A percentile compares a stretch with the other conserved stretches of the same genome.
Evolutionary conservation across 2,888 invertebrate genomes (phyloP).

Genomic region (Pyrrhia umbra): DNA sequence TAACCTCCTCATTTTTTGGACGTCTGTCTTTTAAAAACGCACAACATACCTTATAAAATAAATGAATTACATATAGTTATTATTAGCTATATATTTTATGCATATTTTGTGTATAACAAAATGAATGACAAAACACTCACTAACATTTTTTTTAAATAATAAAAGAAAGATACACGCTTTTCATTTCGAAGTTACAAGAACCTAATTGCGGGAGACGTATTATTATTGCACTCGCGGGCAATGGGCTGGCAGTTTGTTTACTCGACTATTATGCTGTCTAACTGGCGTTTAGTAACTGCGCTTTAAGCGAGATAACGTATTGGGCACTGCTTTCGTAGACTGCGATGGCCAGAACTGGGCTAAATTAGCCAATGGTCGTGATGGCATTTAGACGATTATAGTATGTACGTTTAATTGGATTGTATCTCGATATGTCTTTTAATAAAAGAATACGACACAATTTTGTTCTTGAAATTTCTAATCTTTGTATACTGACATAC

Average conservation of each 20-base stretch:
- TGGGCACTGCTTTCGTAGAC: slow-evolving; percentile 29
- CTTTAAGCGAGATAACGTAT: slow-evolving; percentile 41
- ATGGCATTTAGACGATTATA: neutral
- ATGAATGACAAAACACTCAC: neutral
- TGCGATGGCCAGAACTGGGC: slow-evolving; percentile 33
- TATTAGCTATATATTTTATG: no score
- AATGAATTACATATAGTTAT: no score
- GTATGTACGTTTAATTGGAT: neutral
- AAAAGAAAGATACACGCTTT: slow-evolving; percentile 21
- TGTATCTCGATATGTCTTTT: neutral
- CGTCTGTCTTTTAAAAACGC: no score
- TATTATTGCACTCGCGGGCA: slow-evolving; percentile 57
- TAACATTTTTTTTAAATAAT: slow-evolving; percentile 23
- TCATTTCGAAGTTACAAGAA: slow-evolving; percentile 37
- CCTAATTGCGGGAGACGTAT: slow-evolving; percentile 42
- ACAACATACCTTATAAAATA: no score
- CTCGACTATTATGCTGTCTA: slow-evolving; percentile 52
- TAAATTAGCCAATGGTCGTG: slow-evolving; percentile 11
- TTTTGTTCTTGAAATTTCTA: no score
- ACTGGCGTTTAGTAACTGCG: slow-evolving; percentile 44
- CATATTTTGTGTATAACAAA: no score
- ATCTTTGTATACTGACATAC: no score
- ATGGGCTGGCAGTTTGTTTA: slow-evolving; percentile 54
- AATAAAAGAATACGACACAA: no score
- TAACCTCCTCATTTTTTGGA: no score